These are phyloP conservation scores for Vanessa cardui DNA, from an alignment of 2,888 invertebrate genomes.

Conservation along the genomic window DNA sequence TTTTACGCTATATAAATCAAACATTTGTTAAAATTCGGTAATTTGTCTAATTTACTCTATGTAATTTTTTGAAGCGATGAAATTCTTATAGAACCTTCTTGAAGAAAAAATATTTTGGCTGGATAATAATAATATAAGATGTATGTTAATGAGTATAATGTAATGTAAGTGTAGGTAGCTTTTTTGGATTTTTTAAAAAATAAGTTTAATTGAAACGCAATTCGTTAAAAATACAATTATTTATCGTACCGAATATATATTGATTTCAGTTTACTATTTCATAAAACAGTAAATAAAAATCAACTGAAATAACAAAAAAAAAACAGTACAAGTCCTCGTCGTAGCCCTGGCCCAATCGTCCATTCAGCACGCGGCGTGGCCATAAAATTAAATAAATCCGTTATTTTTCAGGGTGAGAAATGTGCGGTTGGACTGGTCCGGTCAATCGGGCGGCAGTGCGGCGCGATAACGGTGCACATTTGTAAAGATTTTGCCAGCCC, in stretches of 20 bases:
- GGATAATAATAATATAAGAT: too few species aligned
- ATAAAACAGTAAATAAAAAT: constrained; percentile 17
- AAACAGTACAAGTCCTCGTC: constrained; percentile 26
- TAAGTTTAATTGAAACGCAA: background rate
- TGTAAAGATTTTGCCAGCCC: constrained; percentile 80
- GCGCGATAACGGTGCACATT: constrained; percentile 79
- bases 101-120: too few species aligned
- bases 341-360: constrained; percentile 64
- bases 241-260: background rate
- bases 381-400: constrained; percentile 83
- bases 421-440: constrained; percentile 61
- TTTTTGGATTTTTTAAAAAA: too few species aligned
- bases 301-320: constrained; percentile 16
- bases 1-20: constrained; percentile 34
- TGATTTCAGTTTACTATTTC: background rate
- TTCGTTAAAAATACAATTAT: background rate
- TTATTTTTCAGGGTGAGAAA: constrained; percentile 82
- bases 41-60: background rate
- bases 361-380: constrained; percentile 79
- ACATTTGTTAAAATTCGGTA: constrained; percentile 16
- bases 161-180: too few species aligned
- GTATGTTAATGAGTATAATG: too few species aligned
- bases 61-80: background rate
- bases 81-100: too few species aligned
- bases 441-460: constrained; percentile 77